These are phyloP conservation scores for Pristis pectinata DNA, from an alignment of 2,797 vertebrate genomes.

Conservation along the genomic window DNA sequence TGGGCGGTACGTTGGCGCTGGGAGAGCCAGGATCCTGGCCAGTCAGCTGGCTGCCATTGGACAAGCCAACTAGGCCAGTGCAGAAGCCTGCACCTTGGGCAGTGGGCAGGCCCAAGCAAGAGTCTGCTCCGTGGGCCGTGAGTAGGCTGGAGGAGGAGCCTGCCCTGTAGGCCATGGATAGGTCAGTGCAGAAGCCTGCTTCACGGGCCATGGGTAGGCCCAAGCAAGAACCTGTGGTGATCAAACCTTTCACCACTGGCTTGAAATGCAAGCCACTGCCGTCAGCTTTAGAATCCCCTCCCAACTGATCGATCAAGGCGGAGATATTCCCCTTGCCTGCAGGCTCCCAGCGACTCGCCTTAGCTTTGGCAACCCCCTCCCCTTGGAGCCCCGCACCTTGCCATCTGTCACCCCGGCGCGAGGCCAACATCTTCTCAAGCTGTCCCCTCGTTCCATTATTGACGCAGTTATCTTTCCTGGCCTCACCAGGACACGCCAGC, in stretches of 20 bases:
- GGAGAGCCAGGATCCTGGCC: neutral
- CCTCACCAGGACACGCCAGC: constrained; percentile 42
- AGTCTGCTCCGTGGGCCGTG: no score
- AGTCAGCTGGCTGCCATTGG: no score
- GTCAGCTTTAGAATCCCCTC: neutral
- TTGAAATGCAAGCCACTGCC: neutral
- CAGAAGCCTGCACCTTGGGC: no score
- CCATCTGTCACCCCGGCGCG: no score
- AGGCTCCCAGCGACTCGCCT: neutral
- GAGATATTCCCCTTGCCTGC: no score
- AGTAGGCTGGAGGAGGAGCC: no score
- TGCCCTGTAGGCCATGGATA: neutral
- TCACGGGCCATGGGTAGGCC: neutral
- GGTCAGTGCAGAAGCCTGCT: neutral
- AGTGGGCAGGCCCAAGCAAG: no score
- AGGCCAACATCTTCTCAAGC: constrained; percentile 43
- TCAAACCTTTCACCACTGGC: neutral
- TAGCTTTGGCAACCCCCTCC: no score
- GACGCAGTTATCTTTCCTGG: constrained; percentile 45
- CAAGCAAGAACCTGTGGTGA: no score
- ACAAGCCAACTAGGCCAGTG: neutral
- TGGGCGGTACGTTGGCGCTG: neutral
- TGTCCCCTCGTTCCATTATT: neutral
- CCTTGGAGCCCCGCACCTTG: neutral
- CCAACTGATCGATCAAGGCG: neutral